A percentile compares a stretch with the other conserved stretches of the same genome.
phyloP scores from a whole-genome alignment of 2,888 invertebrate species.

The Bugulina stolonifera region DNA sequence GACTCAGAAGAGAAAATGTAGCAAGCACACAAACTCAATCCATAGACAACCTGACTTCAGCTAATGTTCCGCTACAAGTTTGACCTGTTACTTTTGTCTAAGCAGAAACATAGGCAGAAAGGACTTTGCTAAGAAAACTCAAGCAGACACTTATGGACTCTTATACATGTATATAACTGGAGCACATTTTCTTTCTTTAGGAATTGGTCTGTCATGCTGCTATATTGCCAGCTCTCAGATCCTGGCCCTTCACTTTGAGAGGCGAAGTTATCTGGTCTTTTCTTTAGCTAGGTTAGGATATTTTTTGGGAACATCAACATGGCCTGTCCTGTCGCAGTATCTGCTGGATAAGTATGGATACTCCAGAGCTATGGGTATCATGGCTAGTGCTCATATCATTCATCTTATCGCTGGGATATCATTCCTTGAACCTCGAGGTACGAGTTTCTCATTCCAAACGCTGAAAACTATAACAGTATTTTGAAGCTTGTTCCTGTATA shows the following conservation, averaged over 20 bases:
- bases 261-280: background rate
- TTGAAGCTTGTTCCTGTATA: too few species aligned
- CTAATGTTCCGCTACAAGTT: too few species aligned
- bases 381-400: background rate
- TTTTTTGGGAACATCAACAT: background rate
- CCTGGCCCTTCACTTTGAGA: background rate
- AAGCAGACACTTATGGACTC: too few species aligned
- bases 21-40: too few species aligned
- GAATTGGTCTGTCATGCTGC: background rate
- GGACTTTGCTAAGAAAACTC: too few species aligned
- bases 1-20: too few species aligned
- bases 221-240: background rate
- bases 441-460: too few species aligned
- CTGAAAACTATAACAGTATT: too few species aligned
- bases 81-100: too few species aligned
- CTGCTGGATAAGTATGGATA: slow-evolving; percentile 2
- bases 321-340: background rate
- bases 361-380: slow-evolving; percentile 2
- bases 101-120: too few species aligned
- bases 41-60: too few species aligned
- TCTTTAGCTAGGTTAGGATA: background rate
- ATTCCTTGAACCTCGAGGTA: background rate
- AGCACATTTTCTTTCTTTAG: background rate
- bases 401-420: background rate
- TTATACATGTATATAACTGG: too few species aligned